Evolutionary conservation across 2,888 invertebrate species (phyloP), one percentile per base, ranked within the genome.

Genomic region (Ceramica pisi): DNA sequence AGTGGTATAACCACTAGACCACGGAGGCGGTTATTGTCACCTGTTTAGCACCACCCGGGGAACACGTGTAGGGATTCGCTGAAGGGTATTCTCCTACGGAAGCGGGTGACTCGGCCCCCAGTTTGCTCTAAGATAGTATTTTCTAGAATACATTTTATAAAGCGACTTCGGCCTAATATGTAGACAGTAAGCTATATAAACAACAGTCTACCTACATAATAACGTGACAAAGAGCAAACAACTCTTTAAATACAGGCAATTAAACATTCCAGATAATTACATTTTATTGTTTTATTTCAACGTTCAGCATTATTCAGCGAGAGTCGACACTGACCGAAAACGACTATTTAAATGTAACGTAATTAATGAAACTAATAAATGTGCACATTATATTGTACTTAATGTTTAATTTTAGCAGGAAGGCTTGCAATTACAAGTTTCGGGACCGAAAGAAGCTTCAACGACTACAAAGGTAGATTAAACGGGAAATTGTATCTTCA

Each of bases 401-500:
- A 80, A 79, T 76, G 83, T 83, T 80, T 84, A 89, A 87, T 89
- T 84, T 82, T 76, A 82, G 73, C 82, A 71, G 70, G 79, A 57
- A 71, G 79, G 72, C 66, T 51, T 80, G 65, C 80, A 80, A 81
- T 86, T 82, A 75, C 70, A 63, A 68, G 57, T 63, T 76, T 75
- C 66, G 61, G 56, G 55, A 62, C 44, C 35, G 41, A 74, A 78
- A 41, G 70, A 62, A 61, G 66, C 75, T 69, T 60, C 77, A 61
- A 48, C 56, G 51, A 57, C 41, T 51, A 53, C 61, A 14, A 46
- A 66, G 62, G 21, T 41, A 61, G 70, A 78, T 79, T 77, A 82
- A 68, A 78, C 70, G 57, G 44, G 70, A 73, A 73, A 75, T 81
- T 80, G 38, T 64, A 59, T 66, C 66, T 68, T 26, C 44, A 71